A percentile compares a stretch with the other conserved stretches of the same genome.
These are phyloP conservation scores for Eupsilia transversa DNA, from an alignment of 2,888 invertebrate genomes.

Conservation along the genomic window DNA sequence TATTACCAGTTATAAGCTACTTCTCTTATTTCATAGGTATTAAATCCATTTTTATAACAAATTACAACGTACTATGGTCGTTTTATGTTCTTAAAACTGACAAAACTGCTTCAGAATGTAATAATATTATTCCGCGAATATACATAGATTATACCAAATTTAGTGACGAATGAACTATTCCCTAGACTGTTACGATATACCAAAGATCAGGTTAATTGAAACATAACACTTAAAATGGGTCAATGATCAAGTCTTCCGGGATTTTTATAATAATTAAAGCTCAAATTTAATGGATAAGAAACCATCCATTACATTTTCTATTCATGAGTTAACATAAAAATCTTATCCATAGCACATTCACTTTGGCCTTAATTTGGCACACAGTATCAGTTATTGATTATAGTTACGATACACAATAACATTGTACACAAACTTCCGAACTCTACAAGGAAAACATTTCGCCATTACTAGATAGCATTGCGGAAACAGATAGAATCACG, in stretches of 20 bases:
- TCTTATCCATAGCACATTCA: constrained; percentile 78
- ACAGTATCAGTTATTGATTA: constrained; percentile 76
- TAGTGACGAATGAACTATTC: constrained; percentile 76
- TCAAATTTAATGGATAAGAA: constrained; percentile 86
- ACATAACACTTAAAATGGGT: constrained; percentile 73
- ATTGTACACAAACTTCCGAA: constrained; percentile 77
- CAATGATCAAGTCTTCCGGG: constrained; percentile 80
- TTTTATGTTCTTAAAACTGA: constrained; percentile 73
- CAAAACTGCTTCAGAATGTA: constrained; percentile 75
- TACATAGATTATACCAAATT: constrained; percentile 78
- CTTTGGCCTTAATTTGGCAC: constrained; percentile 82
- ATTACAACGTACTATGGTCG: constrained; percentile 83
- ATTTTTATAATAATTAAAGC: constrained; percentile 90
- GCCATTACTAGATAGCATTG: constrained; percentile 69
- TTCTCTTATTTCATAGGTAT: constrained; percentile 80
- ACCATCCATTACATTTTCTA: constrained; percentile 78
- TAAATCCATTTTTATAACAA: constrained; percentile 83
- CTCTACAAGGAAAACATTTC: constrained; percentile 71
- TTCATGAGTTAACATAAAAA: constrained; percentile 80
- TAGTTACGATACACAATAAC: constrained; percentile 75
- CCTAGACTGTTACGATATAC: constrained; percentile 74
- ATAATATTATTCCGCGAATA: constrained; percentile 75
- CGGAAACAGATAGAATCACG: constrained; percentile 69
- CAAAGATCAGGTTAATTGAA: constrained; percentile 66
- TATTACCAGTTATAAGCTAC: constrained; percentile 82